Base-by-base conservation (phyloP, 2,113 vertebrate genomes). In the Salvator merianae region DNA sequence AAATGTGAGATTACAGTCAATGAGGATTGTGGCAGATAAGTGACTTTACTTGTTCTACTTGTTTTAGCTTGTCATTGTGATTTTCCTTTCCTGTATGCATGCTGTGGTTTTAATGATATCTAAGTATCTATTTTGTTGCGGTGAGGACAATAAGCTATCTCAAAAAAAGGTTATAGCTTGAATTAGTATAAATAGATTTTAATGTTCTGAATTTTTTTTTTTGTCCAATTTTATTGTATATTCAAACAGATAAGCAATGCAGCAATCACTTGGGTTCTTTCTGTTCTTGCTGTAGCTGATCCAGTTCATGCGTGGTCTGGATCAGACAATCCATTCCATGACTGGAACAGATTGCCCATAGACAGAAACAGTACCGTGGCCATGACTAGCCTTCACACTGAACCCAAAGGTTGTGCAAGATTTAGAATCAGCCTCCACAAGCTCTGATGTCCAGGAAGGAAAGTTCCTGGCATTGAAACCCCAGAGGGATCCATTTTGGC, bases 111-210 rank as follows among this genome's bases (percentile, higher is more conserved):
- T 69, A 66, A 69, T 38, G 26, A 71, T 71, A 72, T 50, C 43
- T 77, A 59, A 65, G 26, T 62, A n/a, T 22, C 26, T 66, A 55
- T 53, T 66, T 69, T 70, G 30, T 63, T 69, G 55, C 47, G 40
- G 26, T 30, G 65, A 68, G 70, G 43, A 18, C 74, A 84, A 77
- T 77, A 69, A 77, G 26, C 47, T 68, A 69, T 77, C 38, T 4
- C 28, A 40, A 84, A 63, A 26, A 69, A 32, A 47, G 20, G n/a
- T 28, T 76, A 77, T 59, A 53, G 47, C 18, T 8, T 14, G 12
- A 77, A 84, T 77, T 38, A 34, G 69, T 70, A 77, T 69, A 70
- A 69, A 77, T 53, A 84, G 10, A 77, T 77, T 16, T 84, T 55
- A 84, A 84, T 24, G 71, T 30, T 55, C 82, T 69, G 32, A 59